Evolutionary conservation across 1,140 invertebrate species (phyloP).

Genomic region (Neuroterus valhalla): DNA sequence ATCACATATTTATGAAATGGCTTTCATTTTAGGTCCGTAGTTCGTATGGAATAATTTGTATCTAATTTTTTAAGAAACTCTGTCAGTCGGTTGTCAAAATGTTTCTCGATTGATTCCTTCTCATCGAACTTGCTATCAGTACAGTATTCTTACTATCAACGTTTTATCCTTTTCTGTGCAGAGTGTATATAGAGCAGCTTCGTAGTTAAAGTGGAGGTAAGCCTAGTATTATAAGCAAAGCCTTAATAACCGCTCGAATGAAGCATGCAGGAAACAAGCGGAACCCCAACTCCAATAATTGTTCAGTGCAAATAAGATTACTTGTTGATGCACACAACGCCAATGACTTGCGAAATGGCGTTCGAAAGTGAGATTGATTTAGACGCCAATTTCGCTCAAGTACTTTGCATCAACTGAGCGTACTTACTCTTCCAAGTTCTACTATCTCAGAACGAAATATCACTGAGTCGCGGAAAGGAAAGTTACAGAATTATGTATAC

Average conservation of each 20-base stretch:
- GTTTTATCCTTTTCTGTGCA: background rate
- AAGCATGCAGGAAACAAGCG: slow-evolving; percentile 4
- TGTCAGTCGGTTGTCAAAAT: too few relatives aligned
- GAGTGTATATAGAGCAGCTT: slow-evolving; percentile 11
- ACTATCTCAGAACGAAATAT: slow-evolving; percentile 1
- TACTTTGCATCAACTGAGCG: background rate
- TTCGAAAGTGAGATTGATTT: slow-evolving; percentile 20
- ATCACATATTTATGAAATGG: too few relatives aligned
- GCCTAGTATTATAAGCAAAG: slow-evolving; percentile 10
- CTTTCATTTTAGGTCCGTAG: too few relatives aligned
- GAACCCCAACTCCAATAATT: slow-evolving; percentile 7
- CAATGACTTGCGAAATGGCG: background rate
- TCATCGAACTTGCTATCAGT: background rate
- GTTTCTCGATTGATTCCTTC: background rate
- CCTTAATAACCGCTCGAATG: slow-evolving; percentile 22
- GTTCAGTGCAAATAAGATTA: slow-evolving; percentile 18
- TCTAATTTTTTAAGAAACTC: too few relatives aligned
- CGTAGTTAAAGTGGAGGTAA: slow-evolving; percentile 24
- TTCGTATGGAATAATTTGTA: too few relatives aligned
- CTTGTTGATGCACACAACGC: background rate
- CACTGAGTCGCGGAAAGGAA: slow-evolving; percentile 1
- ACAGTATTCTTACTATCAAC: background rate
- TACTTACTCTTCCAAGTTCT: background rate
- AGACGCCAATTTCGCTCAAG: slow-evolving; percentile 1
- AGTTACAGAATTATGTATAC: slow-evolving; percentile 28